Evolutionary conservation across 1,140 invertebrate genomes (phyloP).

Genomic region (Megalonaias nervosa): DNA sequence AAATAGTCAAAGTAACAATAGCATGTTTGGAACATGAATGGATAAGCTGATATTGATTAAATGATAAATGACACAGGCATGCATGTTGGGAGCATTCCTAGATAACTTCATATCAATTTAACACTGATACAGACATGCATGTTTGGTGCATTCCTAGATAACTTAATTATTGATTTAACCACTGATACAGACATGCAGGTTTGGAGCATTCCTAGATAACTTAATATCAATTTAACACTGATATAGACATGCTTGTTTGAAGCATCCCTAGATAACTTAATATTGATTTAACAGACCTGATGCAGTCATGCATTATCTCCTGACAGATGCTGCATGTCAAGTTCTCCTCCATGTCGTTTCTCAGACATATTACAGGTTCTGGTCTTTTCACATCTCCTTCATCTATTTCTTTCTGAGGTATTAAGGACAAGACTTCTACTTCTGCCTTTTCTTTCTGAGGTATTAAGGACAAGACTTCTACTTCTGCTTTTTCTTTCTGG

Average conservation of each 20-base stretch:
- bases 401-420: conserved; percentile 19
- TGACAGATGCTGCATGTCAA: conserved; percentile 68
- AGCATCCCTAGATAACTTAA: no score
- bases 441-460: not conserved
- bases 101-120: no score
- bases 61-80: no score
- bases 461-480: no score
- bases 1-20: no score
- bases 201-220: no score
- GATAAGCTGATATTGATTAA: no score
- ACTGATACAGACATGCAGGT: conserved; percentile 65
- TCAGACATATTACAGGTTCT: conserved; percentile 20
- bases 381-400: conserved; percentile 1
- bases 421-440: not conserved
- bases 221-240: conserved; percentile 28
- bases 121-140: conserved; percentile 43
- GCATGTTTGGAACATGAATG: no score
- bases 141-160: no score
- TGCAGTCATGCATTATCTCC: conserved; percentile 68
- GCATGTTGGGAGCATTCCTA: no score
- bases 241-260: conserved; percentile 60
- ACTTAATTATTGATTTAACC: no score
- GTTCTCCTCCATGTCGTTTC: conserved; percentile 63
- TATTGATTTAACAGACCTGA: conserved; percentile 52
- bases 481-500: no score